A percentile compares a stretch with the other conserved stretches of the same genome.
Evolutionary conservation across 1,140 invertebrate genomes (phyloP).

Genomic region (Eubasilissa regina): DNA sequence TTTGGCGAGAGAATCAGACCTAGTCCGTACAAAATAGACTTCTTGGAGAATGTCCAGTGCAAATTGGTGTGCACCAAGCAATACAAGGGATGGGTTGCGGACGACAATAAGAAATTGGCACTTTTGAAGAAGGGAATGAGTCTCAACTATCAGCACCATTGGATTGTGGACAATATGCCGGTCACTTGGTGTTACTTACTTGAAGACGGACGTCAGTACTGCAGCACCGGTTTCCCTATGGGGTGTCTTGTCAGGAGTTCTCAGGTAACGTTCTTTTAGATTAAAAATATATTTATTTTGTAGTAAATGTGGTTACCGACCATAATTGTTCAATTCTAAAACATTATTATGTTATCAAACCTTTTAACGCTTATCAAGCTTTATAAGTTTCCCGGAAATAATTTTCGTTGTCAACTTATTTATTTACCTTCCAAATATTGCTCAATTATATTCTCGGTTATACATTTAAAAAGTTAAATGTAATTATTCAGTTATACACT

Average conservation of each 20-base stretch:
- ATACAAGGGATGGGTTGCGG: slow-evolving; percentile 79
- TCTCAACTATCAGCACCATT: slow-evolving; percentile 99
- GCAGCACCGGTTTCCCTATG: slow-evolving; percentile 97
- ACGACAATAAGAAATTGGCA: slow-evolving; percentile 81
- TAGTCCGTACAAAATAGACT: slow-evolving; percentile 89
- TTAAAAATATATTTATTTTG: too few relatives aligned
- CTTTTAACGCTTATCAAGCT: too few relatives aligned
- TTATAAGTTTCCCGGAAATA: too few relatives aligned
- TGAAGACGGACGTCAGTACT: slow-evolving; percentile 86
- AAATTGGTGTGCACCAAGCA: slow-evolving; percentile 79
- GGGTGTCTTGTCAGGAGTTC: slow-evolving; percentile 85
- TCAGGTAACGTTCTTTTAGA: slow-evolving; percentile 41
- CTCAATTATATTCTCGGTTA: too few relatives aligned
- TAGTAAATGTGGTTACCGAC: too few relatives aligned
- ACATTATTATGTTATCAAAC: too few relatives aligned
- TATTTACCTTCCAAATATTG: too few relatives aligned
- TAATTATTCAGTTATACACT: too few relatives aligned
- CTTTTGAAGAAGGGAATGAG: slow-evolving; percentile 93
- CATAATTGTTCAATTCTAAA: too few relatives aligned
- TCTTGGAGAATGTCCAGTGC: slow-evolving; percentile 84
- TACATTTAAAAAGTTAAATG: too few relatives aligned
- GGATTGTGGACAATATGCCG: slow-evolving; percentile 99
- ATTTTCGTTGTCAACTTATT: too few relatives aligned
- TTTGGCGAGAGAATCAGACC: slow-evolving; percentile 97
- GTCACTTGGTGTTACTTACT: slow-evolving; percentile 93